Percentiles rank a stretch among this genome's conserved stretches.
Conservation (phyloP, 2,797 vertebrate species). For the Sebastes baramenuke region DNA sequence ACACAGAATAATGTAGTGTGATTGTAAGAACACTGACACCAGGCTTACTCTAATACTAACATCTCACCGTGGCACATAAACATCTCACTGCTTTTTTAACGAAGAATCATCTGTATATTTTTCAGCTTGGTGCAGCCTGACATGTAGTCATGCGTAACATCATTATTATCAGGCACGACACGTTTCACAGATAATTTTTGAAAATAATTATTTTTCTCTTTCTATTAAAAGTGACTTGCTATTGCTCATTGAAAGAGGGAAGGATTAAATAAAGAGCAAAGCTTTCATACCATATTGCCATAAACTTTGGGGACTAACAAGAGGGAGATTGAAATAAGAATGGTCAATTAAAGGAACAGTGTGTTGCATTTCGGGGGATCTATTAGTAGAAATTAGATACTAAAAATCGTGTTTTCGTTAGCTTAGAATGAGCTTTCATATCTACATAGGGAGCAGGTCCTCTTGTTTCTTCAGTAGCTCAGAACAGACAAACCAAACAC, state of each 20-base stretch:
- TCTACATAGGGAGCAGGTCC: too few species aligned
- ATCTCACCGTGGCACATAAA: constrained; percentile 1
- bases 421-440: too few species aligned
- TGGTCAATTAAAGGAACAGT: background rate
- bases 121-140: background rate
- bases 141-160: background rate
- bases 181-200: background rate
- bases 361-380: too few species aligned
- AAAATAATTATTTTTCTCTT: background rate
- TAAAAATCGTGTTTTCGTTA: too few species aligned
- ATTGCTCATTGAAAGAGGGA: background rate
- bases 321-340: background rate
- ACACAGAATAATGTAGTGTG: constrained; percentile 17
- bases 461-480: too few species aligned
- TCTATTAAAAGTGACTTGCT: background rate
- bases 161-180: background rate
- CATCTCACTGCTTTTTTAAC: constrained; percentile 16
- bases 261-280: background rate
- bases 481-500: too few species aligned
- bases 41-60: constrained; percentile 30
- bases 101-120: constrained; percentile 1
- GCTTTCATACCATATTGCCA: background rate
- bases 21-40: background rate
- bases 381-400: too few species aligned
- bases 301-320: background rate